A percentile compares a stretch with the other conserved stretches of the same genome.
These are phyloP conservation scores for Peromyscus nudipes DNA, from an alignment of 2,797 vertebrate species.

Conservation along the genomic window DNA sequence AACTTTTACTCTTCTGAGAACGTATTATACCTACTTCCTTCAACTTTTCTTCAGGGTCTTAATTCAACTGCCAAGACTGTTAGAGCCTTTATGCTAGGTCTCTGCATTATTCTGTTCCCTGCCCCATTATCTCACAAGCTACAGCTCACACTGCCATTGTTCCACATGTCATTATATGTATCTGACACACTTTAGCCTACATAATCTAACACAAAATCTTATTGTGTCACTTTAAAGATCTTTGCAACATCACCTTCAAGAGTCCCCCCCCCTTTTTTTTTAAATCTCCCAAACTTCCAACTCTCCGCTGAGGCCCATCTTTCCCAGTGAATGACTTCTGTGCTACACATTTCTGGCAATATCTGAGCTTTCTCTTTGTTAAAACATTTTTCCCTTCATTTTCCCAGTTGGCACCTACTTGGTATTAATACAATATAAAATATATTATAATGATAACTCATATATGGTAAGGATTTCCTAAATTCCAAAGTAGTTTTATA, in stretches of 20 bases:
- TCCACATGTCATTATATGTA: neutral
- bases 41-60: neutral
- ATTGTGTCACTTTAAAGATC: neutral
- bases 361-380: neutral
- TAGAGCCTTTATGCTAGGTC: neutral
- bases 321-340: neutral
- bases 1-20: neutral
- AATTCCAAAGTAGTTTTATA: constrained; percentile 6
- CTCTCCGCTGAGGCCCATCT: neutral
- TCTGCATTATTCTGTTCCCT: neutral
- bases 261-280: fast-evolving
- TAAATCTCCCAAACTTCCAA: too few relatives aligned
- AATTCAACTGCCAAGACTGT: neutral
- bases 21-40: neutral
- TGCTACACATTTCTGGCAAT: neutral
- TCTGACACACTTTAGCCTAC: neutral
- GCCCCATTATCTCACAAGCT: neutral
- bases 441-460: neutral
- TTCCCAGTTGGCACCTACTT: neutral
- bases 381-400: neutral
- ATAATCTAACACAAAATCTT: neutral
- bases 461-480: neutral
- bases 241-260: neutral
- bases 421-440: neutral
- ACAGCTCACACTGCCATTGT: neutral